Evolutionary conservation across 2,113 vertebrate genomes (phyloP).

Genomic region (Gambusia holbrooki): DNA sequence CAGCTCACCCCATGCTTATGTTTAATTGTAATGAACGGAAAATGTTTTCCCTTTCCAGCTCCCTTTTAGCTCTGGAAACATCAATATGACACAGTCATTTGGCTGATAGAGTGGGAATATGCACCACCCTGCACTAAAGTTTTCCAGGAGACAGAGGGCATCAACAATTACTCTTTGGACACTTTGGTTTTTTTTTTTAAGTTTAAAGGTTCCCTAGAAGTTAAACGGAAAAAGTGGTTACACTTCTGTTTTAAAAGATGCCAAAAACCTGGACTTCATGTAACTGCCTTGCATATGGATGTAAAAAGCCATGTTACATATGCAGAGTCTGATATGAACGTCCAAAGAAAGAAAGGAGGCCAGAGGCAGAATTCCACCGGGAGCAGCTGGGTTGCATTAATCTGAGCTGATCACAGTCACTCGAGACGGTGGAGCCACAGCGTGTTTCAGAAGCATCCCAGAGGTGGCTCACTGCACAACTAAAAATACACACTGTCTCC

Average conservation of each 20-base stretch:
- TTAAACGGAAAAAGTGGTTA: neutral
- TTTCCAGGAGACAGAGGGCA: slow-evolving; percentile 27
- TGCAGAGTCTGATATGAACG: neutral
- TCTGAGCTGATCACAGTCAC: neutral
- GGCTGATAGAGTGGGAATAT: slow-evolving; percentile 57
- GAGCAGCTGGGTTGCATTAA: neutral
- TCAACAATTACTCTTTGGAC: slow-evolving; percentile 35
- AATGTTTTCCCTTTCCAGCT: slow-evolving; percentile 56
- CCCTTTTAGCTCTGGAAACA: slow-evolving; percentile 63
- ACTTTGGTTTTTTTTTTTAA: neutral
- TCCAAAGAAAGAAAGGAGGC: neutral
- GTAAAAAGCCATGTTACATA: neutral
- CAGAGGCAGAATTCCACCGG: neutral
- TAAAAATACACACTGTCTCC: neutral
- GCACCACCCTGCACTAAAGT: slow-evolving; percentile 49
- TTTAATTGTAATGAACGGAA: slow-evolving; percentile 62
- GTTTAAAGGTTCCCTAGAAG: neutral
- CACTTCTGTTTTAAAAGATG: neutral
- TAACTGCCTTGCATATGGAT: too few relatives aligned
- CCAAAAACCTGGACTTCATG: neutral
- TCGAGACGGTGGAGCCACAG: neutral
- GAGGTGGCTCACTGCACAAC: neutral
- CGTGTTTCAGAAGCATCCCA: neutral
- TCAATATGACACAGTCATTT: slow-evolving; percentile 57
- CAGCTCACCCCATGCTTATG: slow-evolving; percentile 40